phyloP scores from a whole-genome alignment of 2,888 invertebrate genomes.

The Mesoligia furuncula region DNA sequence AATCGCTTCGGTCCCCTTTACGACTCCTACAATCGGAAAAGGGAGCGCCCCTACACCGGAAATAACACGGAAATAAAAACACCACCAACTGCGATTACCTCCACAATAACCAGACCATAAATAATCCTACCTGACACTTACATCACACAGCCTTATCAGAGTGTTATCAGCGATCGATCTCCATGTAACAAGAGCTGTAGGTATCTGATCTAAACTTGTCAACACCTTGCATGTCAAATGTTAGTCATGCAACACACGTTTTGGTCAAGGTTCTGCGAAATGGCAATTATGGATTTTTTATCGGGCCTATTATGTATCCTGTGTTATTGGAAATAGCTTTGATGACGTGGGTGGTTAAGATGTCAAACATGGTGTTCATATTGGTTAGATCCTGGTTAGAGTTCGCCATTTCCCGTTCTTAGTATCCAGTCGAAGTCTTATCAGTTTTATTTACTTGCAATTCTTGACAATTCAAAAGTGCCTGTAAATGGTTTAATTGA shows the following conservation, averaged over 20 bases:
- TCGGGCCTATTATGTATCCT: constrained; percentile 22
- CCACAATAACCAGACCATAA: constrained; percentile 11
- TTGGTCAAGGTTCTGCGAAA: constrained; percentile 38
- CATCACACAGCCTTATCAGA: constrained; percentile 47
- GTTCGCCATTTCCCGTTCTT: background rate
- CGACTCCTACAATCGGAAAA: background rate
- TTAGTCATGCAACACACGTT: constrained; percentile 24
- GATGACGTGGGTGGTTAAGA: background rate
- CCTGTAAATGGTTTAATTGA: too few species aligned
- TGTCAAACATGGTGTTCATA: too few species aligned
- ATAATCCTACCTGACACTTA: constrained; percentile 44
- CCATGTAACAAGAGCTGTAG: constrained; percentile 4
- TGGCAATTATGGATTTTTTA: constrained; percentile 43
- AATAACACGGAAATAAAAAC: constrained; percentile 40
- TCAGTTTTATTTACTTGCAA: background rate
- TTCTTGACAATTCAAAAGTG: too few species aligned
- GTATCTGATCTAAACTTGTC: constrained; percentile 45
- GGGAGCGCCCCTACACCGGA: constrained; percentile 4
- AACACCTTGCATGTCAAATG: constrained; percentile 36
- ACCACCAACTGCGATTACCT: constrained; percentile 19
- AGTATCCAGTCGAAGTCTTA: background rate
- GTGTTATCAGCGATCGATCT: constrained; percentile 49
- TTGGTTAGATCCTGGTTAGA: background rate
- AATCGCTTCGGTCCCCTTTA: background rate
- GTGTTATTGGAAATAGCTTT: constrained; percentile 1